A percentile compares a stretch with the other conserved stretches of the same genome.
phyloP scores from a whole-genome alignment of 1,140 invertebrate species.

The Drosophila kanapiae region DNA sequence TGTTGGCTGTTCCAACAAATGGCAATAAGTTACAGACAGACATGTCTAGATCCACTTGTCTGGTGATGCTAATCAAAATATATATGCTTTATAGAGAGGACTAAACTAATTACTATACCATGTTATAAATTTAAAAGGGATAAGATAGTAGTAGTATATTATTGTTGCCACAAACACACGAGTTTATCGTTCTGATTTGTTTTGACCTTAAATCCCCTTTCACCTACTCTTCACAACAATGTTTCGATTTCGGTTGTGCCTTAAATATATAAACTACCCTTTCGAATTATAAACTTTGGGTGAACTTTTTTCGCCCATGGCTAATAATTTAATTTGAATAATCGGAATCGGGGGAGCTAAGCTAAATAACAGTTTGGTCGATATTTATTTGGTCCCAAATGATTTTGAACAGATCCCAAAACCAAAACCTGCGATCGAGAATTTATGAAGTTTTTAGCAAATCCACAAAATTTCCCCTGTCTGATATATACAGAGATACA shows the following conservation, averaged over 20 bases:
- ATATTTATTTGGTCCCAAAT: slow-evolving; percentile 76
- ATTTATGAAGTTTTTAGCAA: slow-evolving; percentile 48
- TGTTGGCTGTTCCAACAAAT: no score
- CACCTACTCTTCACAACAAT: slow-evolving; percentile 7
- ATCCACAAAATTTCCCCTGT: background rate
- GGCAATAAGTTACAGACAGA: background rate
- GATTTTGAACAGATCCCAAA: slow-evolving; percentile 67
- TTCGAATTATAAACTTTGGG: slow-evolving; percentile 15
- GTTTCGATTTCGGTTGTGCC: slow-evolving; percentile 1
- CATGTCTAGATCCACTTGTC: background rate
- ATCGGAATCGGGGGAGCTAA: slow-evolving; percentile 11
- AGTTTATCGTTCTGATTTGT: background rate
- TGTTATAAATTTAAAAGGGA: background rate
- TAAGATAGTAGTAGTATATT: background rate
- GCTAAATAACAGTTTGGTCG: slow-evolving; percentile 26
- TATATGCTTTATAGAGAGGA: background rate
- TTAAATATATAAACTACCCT: slow-evolving; percentile 30
- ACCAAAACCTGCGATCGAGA: slow-evolving; percentile 11
- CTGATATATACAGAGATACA: background rate
- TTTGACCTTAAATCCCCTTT: background rate
- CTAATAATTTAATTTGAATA: slow-evolving; percentile 39
- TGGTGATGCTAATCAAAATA: background rate
- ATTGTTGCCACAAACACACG: no score
- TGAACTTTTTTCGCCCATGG: slow-evolving; percentile 2
- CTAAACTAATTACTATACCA: no score